Evolutionary conservation across 2,888 invertebrate genomes (phyloP).

Genomic region (Branchipolynoe longqiensis): DNA sequence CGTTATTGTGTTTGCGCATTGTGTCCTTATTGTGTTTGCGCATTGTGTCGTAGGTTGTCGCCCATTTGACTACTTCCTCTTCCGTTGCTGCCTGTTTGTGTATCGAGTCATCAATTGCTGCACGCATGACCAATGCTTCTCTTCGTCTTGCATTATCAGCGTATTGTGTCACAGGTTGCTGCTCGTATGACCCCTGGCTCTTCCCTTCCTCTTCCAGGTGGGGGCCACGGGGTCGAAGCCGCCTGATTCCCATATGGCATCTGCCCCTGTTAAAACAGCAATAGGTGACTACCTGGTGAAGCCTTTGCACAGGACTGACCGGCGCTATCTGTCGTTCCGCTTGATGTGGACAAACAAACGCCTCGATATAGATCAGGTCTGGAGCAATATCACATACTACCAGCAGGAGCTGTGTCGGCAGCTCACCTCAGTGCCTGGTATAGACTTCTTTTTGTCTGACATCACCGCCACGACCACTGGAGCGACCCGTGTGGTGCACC

Average conservation of each 20-base stretch:
- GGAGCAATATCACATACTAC: slow-evolving; percentile 28
- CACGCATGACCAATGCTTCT: no score
- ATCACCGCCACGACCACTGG: slow-evolving; percentile 19
- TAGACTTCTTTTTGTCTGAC: slow-evolving; percentile 12
- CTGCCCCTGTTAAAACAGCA: background rate
- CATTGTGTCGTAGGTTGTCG: no score
- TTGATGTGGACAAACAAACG: background rate
- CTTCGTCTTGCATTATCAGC: no score
- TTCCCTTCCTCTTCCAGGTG: slow-evolving; percentile 25
- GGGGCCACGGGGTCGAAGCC: slow-evolving; percentile 2
- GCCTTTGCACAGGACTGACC: background rate
- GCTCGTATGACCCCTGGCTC: no score
- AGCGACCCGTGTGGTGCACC: slow-evolving; percentile 10
- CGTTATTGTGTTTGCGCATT: no score
- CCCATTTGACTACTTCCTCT: no score
- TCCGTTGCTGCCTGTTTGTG: no score
- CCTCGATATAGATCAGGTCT: background rate
- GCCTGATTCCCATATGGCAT: background rate
- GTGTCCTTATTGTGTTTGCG: no score
- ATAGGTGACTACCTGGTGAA: background rate
- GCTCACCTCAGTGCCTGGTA: background rate
- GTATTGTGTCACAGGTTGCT: no score
- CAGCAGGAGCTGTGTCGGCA: slow-evolving; percentile 2
- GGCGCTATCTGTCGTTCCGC: background rate
- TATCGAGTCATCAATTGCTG: no score